phyloP scores from a whole-genome alignment of 1,140 invertebrate species.

The Thereuonema tuberculata region DNA sequence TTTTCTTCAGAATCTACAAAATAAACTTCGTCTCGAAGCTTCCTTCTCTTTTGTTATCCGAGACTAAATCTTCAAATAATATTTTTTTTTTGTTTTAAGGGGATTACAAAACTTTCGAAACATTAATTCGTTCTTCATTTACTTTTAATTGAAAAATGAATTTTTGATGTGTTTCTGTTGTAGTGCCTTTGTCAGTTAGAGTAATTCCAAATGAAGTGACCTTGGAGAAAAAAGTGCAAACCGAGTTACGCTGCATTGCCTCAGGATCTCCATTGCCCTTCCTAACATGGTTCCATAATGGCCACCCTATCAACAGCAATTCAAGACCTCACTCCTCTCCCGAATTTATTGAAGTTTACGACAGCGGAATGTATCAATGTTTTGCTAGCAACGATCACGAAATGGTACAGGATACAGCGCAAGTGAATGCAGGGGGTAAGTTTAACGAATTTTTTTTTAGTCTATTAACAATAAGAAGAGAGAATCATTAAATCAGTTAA shows the following conservation, averaged over 20 bases:
- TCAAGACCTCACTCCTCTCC: neutral
- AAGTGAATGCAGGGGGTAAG: conserved; percentile 66
- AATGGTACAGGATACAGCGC: conserved; percentile 65
- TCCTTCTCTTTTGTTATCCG: too few relatives aligned
- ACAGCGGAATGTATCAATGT: conserved; percentile 81
- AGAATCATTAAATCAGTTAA: too few relatives aligned
- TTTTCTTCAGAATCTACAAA: too few relatives aligned
- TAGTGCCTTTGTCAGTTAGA: neutral
- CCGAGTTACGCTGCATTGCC: neutral
- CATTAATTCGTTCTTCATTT: too few relatives aligned
- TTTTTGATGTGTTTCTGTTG: too few relatives aligned
- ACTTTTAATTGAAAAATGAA: too few relatives aligned
- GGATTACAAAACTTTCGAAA: too few relatives aligned
- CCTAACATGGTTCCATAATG: conserved; percentile 20
- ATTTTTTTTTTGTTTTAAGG: too few relatives aligned
- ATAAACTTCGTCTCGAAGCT: too few relatives aligned
- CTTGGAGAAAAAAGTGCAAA: neutral
- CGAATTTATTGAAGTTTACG: conserved; percentile 36
- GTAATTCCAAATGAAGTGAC: neutral
- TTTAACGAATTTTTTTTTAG: too few relatives aligned
- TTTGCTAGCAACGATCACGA: conserved; percentile 70
- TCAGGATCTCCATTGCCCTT: conserved; percentile 27
- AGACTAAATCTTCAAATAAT: too few relatives aligned
- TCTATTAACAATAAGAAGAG: too few relatives aligned
- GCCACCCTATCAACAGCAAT: conserved; percentile 14